phyloP scores from a whole-genome alignment of 2,113 vertebrate species.

The Petromus typicus region DNA sequence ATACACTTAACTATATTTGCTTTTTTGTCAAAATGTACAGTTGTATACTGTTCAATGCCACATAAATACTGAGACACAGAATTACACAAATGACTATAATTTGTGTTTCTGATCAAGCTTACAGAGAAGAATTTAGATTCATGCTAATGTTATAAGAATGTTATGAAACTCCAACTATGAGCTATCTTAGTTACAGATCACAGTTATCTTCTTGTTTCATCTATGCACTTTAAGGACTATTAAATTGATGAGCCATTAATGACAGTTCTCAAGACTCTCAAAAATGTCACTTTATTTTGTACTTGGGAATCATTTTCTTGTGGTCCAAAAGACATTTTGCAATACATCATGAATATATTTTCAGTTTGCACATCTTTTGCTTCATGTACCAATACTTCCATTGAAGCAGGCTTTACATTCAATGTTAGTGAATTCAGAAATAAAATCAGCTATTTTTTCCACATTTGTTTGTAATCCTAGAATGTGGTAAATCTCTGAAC shows the following conservation, averaged over 20 bases:
- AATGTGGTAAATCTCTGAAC: not conserved
- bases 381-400: not conserved
- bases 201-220: not conserved
- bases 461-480: not conserved
- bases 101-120: not conserved
- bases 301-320: not conserved
- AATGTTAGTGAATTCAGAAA: not conserved
- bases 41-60: not conserved
- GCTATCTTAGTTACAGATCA: not conserved
- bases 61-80: not conserved
- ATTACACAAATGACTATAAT: not conserved
- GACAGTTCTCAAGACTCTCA: not conserved
- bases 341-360: not conserved
- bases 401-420: not conserved
- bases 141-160: not conserved
- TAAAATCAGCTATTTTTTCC: not conserved
- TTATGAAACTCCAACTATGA: not conserved
- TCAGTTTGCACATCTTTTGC: not conserved
- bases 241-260: not conserved
- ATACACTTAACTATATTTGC: not conserved
- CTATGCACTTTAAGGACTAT: not conserved
- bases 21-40: not conserved
- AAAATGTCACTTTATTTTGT: not conserved
- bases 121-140: not conserved
- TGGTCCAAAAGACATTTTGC: not conserved